Evolutionary conservation across 2,797 vertebrate species (phyloP).

Genomic region (Chelon auratus): DNA sequence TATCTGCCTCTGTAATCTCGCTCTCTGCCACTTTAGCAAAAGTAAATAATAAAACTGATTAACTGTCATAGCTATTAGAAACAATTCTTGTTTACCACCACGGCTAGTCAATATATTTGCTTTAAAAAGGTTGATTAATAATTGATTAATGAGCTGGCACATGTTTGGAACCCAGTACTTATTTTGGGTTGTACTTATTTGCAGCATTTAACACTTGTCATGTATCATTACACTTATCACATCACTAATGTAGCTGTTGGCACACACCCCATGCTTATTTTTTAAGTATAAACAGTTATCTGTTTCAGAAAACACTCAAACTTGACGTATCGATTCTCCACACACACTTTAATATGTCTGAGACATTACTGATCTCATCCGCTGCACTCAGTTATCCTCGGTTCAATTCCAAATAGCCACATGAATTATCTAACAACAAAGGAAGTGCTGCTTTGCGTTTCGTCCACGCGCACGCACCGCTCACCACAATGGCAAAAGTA

Average conservation of each 20-base stretch:
- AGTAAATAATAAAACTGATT: neutral
- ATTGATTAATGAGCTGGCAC: neutral
- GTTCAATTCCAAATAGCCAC: neutral
- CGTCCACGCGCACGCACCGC: slow-evolving; percentile 51
- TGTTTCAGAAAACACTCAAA: neutral
- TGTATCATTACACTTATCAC: neutral
- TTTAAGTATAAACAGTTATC: neutral
- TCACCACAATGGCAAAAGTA: slow-evolving; percentile 33
- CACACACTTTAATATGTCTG: neutral
- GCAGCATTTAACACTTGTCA: neutral
- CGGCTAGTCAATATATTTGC: neutral
- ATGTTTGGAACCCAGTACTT: neutral
- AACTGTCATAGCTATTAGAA: neutral
- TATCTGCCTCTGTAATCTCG: neutral
- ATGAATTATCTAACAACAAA: slow-evolving; percentile 22
- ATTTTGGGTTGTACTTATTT: neutral
- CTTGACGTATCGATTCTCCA: neutral
- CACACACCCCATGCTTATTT: neutral
- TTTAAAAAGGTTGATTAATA: neutral
- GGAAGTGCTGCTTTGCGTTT: neutral
- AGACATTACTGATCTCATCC: neutral
- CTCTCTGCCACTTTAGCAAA: neutral
- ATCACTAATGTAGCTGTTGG: neutral
- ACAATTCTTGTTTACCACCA: no score
- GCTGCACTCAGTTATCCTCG: neutral